Base-by-base conservation (phyloP, 64 coral and sea anemone species). In the Stichodactyla mertensii region DNA sequence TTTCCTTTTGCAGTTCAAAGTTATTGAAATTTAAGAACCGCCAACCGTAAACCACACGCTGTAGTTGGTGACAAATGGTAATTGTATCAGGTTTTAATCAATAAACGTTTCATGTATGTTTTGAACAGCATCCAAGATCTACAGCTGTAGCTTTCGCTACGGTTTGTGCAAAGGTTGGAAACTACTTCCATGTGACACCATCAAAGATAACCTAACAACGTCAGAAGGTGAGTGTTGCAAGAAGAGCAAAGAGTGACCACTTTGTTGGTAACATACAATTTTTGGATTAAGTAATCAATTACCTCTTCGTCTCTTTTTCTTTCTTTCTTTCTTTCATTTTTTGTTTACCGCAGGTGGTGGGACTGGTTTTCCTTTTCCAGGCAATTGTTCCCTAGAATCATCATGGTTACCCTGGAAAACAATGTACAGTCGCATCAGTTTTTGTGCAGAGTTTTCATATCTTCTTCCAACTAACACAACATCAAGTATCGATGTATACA, bases 371-470 rank as follows among this genome's bases (percentile, higher is more conserved):
- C 69, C 69, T 2, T 71, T 71, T 28, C 69, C 69, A 71, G 69
- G 69, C 7, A 71, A 71, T 10, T 71, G 2, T 71, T 28, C 69
- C 24, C 24, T 71, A 71, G 69, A 71, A 71, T 80, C 78, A 16
- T 51, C 78, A 52, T 20, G 20, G 20, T 28, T 80, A 19, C 78
- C 78, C 2, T 80, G 78, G 78, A 80, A 80, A 0, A 4, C 20
- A 80, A 51, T 80, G 11, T 80, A 53, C 78, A 80, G 52, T 20
- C 78, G 78, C 16, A 80, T 80, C 26, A 80, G 78, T 52, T 55
- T 80, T 20, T 80, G 78, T 52, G 78, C 53, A 53, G 78, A 20
- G 6, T 80, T 80, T 80, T 80, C 52, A 14, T 80, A 80, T 51
- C 52, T 52, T 80, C 78, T 80, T 18, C 51, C 51, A 8, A 53